Evolutionary conservation across 2,888 invertebrate genomes (phyloP), one percentile per base, ranked within the genome.

Genomic region (Eupithecia centaureata): DNA sequence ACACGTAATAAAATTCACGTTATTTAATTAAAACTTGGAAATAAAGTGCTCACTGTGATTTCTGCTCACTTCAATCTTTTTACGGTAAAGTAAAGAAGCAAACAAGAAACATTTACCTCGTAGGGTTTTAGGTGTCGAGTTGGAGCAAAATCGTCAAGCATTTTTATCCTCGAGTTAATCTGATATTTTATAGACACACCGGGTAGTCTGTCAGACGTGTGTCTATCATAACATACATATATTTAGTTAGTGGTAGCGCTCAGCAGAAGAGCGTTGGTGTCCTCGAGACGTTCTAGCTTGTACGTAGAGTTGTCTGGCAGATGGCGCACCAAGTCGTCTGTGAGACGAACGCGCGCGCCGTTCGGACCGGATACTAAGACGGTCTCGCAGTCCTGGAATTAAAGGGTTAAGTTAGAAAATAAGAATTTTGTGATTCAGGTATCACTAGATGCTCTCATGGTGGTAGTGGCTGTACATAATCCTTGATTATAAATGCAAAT

Each of bases 271-370:
- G 87, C 79, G 10, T 78, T 77, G 59, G 74, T 80, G 59, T 88
- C 89, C 3, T 89, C 89, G 0, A 84, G 65, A 1, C 86, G 68
- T 64, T 90, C 86, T n/a, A 93, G 82, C 0, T 86, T 76, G 82
- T 86, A 92, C 0, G 91, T 91, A 22, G 91, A 87, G 77, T 89
- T 86, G 85, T 98, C 97, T 73, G 96, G 96, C 76, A 98, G 94
- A 85, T 98, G 97, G 33, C 95, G 95, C 18, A 98, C 95, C 61
- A 98, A 95, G 78, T 98, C 98, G 85, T 98, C 97, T 38, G 96
- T 97, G 28, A 98, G 94, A 42, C 96, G 94, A 0, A 98, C 96
- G 77, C 96, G 96, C 8, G 98, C 97, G 18, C 96, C 96, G 76
- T 96, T 95, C 0, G 98, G 98, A 0, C 98, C 98, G 0, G 84